phyloP scores from a whole-genome alignment of 2,797 vertebrate species.

The Ctenopoma multispine region DNA sequence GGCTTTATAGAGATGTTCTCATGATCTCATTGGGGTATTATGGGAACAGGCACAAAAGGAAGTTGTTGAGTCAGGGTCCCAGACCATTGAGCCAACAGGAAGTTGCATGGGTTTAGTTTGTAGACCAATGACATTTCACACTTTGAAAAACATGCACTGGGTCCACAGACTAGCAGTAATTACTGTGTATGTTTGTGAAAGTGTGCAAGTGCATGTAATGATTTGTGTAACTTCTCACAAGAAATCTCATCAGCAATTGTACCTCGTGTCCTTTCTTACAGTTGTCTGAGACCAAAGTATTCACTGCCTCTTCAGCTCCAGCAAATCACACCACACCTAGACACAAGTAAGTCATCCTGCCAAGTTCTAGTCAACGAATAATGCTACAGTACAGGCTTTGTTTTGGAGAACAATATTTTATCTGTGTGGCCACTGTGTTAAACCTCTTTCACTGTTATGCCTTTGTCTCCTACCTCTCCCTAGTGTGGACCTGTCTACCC shows the following conservation, averaged over 20 bases:
- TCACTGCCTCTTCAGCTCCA: slow-evolving; percentile 92
- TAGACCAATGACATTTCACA: too few species aligned
- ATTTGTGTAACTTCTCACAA: not conserved
- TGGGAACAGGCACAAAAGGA: too few species aligned
- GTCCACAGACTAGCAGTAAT: not conserved
- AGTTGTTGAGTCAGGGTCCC: too few species aligned
- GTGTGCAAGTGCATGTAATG: not conserved
- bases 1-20: too few species aligned
- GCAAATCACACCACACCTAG: slow-evolving; percentile 85
- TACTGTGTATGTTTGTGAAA: not conserved
- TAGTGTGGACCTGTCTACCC: slow-evolving; percentile 78
- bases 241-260: not conserved
- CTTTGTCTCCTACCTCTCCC: slow-evolving; percentile 10
- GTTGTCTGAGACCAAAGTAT: slow-evolving; percentile 90
- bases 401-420: slow-evolving; percentile 14
- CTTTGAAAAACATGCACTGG: too few species aligned
- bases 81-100: too few species aligned
- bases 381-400: not conserved
- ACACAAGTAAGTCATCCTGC: slow-evolving; percentile 83
- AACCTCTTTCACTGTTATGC: not conserved
- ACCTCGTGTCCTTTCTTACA: slow-evolving; percentile 41
- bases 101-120: too few species aligned
- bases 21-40: too few species aligned
- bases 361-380: not conserved
- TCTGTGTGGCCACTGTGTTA: not conserved